phyloP scores from a whole-genome alignment of 2,888 invertebrate species.

The Pammene aurita region DNA sequence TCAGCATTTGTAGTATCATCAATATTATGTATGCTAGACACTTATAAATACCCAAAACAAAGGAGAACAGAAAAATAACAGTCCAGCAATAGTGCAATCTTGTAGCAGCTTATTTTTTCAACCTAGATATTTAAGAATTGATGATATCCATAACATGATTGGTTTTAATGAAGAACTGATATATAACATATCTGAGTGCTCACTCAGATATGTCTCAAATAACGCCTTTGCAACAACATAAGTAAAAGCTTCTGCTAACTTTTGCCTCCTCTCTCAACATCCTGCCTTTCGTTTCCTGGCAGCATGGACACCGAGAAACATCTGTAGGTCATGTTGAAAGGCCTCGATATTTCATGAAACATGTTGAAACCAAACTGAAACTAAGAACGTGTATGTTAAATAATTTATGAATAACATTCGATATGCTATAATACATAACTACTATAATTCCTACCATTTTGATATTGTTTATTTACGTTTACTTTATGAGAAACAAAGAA shows the following conservation, averaged over 20 bases:
- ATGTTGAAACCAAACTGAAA: constrained; percentile 95
- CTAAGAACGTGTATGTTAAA: constrained; percentile 67
- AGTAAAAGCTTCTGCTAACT: constrained; percentile 83
- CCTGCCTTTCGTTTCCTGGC: constrained; percentile 95
- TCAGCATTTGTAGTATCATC: too few species aligned
- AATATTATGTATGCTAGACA: too few species aligned
- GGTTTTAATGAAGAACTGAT: too few species aligned
- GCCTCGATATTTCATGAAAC: constrained; percentile 92
- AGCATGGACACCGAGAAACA: constrained; percentile 98
- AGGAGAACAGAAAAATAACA: too few species aligned
- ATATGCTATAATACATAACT: constrained; percentile 3
- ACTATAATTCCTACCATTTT: constrained; percentile 58
- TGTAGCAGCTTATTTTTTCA: too few species aligned
- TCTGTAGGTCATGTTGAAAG: constrained; percentile 92
- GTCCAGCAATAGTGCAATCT: too few species aligned
- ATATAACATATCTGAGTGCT: too few species aligned
- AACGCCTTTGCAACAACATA: not conserved
- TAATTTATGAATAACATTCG: constrained; percentile 44
- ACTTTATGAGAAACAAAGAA: constrained; percentile 41
- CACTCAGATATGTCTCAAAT: not conserved
- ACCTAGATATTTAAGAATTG: too few species aligned
- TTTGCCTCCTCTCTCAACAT: constrained; percentile 98
- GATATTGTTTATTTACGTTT: constrained; percentile 46
- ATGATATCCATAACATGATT: too few species aligned
- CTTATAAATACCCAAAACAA: too few species aligned